Base-by-base conservation (phyloP, 2,888 invertebrate species). In the Rotaria socialis region DNA sequence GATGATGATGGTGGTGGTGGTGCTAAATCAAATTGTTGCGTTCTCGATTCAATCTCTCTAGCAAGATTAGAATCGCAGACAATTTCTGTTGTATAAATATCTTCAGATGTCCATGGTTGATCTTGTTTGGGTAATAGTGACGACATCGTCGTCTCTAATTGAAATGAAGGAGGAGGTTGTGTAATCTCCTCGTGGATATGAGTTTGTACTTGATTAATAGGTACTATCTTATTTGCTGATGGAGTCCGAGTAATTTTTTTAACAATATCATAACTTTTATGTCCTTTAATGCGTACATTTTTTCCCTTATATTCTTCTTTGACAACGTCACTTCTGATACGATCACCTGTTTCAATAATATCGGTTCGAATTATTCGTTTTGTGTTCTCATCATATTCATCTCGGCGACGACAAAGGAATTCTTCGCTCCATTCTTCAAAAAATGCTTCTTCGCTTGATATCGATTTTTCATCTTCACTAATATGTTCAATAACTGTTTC, bases 401-500 rank as follows among this genome's bases (percentile, higher is more conserved):
- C 80, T 43, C 47, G 22, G 24, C 75, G 75, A 24, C 80, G 80
- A 80, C 43, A 47, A 24, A 2, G 22, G n/a, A 47, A 80, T 80
- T 84, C 84, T 84, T 84, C 86, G 2, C 52, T 84, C 84, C 86
- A 86, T 60, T 84, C 52, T 60, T 86, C 86, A 74, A 86, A 86
- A 24, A 84, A 60, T 0, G 84, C 86, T 67, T 86, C 86, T 84
- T 84, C 86, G 19, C 84, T 84, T 14, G 86, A 67, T 11, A 55
- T 84, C 4, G 84, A 86, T 55, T 86, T 86, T 60, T 86, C 86
- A 50, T 86, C 86, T 60, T 86, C 86, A 35, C 80, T 75, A 24
- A 75, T 47, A 50, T 86, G 85, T 19, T 86, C 85, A 85, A 85
- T 41, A n/a, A 86, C 22, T 24, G n/a, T 80, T 11, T 80, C 43